These are phyloP conservation scores for Phthorimaea operculella DNA, from an alignment of 1,140 invertebrate genomes.

Conservation along the genomic window DNA sequence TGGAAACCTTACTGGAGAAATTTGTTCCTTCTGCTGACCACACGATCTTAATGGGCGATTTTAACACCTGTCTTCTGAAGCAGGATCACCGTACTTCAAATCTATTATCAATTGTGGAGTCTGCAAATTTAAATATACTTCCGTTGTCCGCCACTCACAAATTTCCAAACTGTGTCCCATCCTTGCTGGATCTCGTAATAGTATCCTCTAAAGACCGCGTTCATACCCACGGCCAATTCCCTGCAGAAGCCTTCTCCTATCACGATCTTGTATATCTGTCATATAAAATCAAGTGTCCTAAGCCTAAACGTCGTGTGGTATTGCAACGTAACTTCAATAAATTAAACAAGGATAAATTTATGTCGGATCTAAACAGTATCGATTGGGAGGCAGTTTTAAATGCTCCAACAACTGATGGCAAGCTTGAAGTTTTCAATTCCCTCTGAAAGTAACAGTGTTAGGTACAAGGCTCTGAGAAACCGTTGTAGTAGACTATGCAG, in stretches of 20 bases:
- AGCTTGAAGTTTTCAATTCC: slow-evolving; percentile 8
- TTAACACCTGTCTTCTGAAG: slow-evolving; percentile 6
- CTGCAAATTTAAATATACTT: slow-evolving; percentile 6
- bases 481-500: background rate
- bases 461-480: background rate
- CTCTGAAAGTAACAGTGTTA: background rate
- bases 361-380: background rate
- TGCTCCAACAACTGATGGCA: background rate
- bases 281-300: slow-evolving; percentile 9
- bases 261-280: slow-evolving; percentile 16
- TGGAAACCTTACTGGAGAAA: background rate
- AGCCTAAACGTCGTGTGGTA: slow-evolving; percentile 7
- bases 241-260: slow-evolving; percentile 15
- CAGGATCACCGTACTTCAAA: slow-evolving; percentile 7
- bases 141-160: slow-evolving; percentile 11
- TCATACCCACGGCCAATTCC: slow-evolving; percentile 12
- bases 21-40: background rate
- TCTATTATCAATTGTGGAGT: background rate
- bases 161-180: slow-evolving; percentile 12
- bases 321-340: slow-evolving; percentile 11
- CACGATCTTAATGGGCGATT: background rate
- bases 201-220: slow-evolving; percentile 8
- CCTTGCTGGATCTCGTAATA: slow-evolving; percentile 12
- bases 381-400: slow-evolving; percentile 7
- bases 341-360: slow-evolving; percentile 2